Conservation (phyloP, 2,113 vertebrate genomes). For the human (Homo sapiens) region DNA sequence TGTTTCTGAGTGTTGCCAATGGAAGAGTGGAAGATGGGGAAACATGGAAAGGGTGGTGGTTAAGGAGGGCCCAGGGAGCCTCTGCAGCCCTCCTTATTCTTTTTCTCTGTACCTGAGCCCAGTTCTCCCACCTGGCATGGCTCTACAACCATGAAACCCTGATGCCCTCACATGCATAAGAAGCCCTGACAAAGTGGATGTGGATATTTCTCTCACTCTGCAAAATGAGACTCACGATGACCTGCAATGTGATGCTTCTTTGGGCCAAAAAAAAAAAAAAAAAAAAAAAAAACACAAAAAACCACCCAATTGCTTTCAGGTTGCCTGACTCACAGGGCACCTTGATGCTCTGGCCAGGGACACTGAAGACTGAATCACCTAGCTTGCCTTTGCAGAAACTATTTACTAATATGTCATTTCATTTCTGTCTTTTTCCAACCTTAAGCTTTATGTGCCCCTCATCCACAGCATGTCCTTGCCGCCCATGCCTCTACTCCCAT, state of each 20-base stretch:
- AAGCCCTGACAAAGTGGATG: background rate
- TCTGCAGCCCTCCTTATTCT: background rate
- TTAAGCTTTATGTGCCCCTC: background rate
- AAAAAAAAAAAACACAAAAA: background rate
- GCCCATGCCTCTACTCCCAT: background rate
- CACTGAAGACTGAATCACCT: background rate
- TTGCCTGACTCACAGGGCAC: background rate
- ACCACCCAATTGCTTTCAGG: background rate
- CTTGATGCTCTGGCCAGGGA: background rate
- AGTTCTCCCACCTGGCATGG: too few relatives aligned
- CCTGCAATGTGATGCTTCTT: background rate
- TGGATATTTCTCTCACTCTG: background rate
- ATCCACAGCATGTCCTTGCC: background rate
- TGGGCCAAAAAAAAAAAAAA: background rate
- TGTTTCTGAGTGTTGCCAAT: background rate
- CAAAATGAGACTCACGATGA: background rate
- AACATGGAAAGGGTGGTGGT: background rate
- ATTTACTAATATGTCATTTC: background rate
- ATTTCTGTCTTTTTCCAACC: background rate
- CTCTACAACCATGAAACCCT: background rate
- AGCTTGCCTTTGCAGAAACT: background rate
- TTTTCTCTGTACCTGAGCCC: background rate
- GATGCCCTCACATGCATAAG: background rate
- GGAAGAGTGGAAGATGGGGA: background rate
- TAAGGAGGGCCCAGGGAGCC: background rate